These are phyloP conservation scores for Drosophila nasuta DNA, from an alignment of 1,140 invertebrate species.

Conservation along the genomic window DNA sequence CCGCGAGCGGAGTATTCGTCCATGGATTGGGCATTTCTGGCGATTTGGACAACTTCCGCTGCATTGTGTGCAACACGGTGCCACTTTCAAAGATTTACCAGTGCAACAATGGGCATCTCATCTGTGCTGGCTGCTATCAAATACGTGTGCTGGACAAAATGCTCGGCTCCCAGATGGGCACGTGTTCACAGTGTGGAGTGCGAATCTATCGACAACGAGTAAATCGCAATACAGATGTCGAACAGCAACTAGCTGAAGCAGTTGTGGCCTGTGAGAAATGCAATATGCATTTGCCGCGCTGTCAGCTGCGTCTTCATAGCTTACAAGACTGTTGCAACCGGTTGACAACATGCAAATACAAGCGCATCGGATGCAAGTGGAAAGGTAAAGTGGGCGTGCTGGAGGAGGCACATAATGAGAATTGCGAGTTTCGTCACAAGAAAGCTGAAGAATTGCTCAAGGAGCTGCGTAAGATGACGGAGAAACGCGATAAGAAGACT, in stretches of 20 bases:
- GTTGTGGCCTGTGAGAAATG: constrained; percentile 19
- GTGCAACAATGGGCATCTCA: constrained; percentile 29
- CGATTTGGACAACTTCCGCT: constrained; percentile 2
- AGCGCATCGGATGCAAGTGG: constrained; percentile 48
- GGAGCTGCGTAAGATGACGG: neutral
- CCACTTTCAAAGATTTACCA: constrained; percentile 18
- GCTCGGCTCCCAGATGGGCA: constrained; percentile 24
- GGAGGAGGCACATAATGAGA: neutral
- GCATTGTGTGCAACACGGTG: constrained; percentile 16
- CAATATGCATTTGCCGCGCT: neutral
- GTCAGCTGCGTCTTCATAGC: neutral
- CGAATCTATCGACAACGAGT: constrained; percentile 33
- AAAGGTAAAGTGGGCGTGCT: neutral
- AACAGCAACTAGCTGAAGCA: neutral
- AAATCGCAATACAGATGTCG: constrained; percentile 2
- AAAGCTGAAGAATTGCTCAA: constrained; percentile 20
- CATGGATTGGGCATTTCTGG: neutral
- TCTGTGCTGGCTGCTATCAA: constrained; percentile 55
- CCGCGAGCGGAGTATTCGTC: neutral
- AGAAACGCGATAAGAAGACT: neutral
- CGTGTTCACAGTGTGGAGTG: constrained; percentile 35
- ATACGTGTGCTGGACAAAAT: constrained; percentile 46
- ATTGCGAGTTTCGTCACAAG: constrained; percentile 27
- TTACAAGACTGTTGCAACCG: neutral
- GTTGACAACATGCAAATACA: constrained; percentile 31